Percentiles rank a stretch among this genome's conserved stretches.
Conservation (phyloP, 2,888 invertebrate genomes). For the Cryptophagus acutangulus region DNA sequence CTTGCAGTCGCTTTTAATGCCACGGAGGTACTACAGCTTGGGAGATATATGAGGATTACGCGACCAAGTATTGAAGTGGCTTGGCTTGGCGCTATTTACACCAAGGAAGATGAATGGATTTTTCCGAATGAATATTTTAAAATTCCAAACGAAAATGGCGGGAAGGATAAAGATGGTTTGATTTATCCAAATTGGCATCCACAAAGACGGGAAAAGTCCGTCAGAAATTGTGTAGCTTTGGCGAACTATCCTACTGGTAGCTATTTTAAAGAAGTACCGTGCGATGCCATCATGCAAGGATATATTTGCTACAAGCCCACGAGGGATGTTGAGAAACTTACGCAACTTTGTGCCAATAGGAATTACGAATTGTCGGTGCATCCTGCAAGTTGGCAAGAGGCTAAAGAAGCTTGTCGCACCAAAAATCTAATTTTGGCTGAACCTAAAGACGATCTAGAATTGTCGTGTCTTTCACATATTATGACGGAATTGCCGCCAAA, state of each 20-base stretch:
- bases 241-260: neutral
- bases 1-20: neutral
- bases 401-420: neutral
- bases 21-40: neutral
- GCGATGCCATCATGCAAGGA: neutral
- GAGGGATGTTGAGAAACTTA: neutral
- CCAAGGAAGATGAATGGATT: neutral
- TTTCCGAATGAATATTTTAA: neutral
- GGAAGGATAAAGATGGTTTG: neutral
- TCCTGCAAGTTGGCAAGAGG: neutral
- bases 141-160: neutral
- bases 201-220: neutral
- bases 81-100: slow-evolving; percentile 1
- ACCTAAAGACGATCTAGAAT: neutral
- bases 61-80: neutral
- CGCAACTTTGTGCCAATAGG: neutral
- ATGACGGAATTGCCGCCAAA: neutral
- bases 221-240: slow-evolving; percentile 1
- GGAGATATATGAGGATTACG: neutral
- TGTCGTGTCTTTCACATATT: neutral
- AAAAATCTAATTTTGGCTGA: neutral
- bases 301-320: neutral
- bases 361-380: neutral
- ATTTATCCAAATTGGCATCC: neutral
- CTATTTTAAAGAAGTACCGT: neutral